Evolutionary conservation across 2,797 vertebrate genomes (phyloP).

Genomic region (Diceros bicornis): DNA sequence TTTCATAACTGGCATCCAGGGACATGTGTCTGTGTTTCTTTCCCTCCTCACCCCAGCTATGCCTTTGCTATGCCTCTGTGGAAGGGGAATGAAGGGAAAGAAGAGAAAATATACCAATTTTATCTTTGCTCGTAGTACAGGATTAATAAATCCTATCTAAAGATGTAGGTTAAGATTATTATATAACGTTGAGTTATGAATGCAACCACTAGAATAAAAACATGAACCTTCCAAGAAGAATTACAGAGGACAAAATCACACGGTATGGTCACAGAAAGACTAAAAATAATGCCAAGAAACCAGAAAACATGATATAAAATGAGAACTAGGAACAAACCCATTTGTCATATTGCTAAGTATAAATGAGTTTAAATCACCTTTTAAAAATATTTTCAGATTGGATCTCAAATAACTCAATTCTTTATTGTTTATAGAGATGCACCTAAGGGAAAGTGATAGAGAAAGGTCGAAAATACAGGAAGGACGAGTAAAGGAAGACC

Average conservation of each 20-base stretch:
- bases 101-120: slow-evolving; percentile 3
- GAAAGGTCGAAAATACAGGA: slow-evolving; percentile 52
- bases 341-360: slow-evolving; percentile 64
- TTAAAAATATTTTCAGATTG: slow-evolving; percentile 66
- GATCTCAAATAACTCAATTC: slow-evolving; percentile 68
- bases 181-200: slow-evolving; percentile 15
- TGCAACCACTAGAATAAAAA: slow-evolving; percentile 39
- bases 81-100: not conserved
- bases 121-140: slow-evolving; percentile 8
- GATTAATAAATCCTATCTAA: slow-evolving; percentile 56
- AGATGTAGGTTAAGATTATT: slow-evolving; percentile 42
- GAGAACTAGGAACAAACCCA: slow-evolving; percentile 28
- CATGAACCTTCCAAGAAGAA: slow-evolving; percentile 34
- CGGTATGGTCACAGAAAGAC: slow-evolving; percentile 43
- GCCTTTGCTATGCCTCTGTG: not conserved
- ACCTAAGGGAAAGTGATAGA: slow-evolving; percentile 33
- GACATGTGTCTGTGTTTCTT: not conserved
- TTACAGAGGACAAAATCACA: not conserved
- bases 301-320: slow-evolving; percentile 38
- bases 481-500: not conserved
- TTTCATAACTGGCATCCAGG: not conserved
- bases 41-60: not conserved
- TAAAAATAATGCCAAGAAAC: slow-evolving; percentile 52
- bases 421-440: not conserved
- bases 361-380: slow-evolving; percentile 72